A percentile compares a stretch with the other conserved stretches of the same genome.
These are phyloP conservation scores for Sebastes cheni DNA, from an alignment of 2,797 vertebrate genomes.

Conservation along the genomic window DNA sequence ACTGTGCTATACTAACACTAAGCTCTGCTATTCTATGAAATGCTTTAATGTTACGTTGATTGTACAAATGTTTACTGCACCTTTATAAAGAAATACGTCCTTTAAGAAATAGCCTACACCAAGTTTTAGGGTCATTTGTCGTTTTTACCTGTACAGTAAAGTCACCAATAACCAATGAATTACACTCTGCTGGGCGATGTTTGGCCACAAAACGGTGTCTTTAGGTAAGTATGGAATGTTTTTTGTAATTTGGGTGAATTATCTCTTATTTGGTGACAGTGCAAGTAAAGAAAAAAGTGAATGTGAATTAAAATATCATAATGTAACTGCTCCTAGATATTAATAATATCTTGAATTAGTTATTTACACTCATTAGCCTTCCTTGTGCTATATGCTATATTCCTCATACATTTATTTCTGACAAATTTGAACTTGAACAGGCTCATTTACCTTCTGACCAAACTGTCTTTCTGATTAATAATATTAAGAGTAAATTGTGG, in stretches of 20 bases:
- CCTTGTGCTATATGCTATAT: not conserved
- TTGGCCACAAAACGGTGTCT: not conserved
- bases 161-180: not conserved
- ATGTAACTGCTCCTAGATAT: not conserved
- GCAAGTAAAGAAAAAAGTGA: not conserved
- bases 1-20: not conserved
- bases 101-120: not conserved
- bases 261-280: not conserved
- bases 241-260: too few species aligned
- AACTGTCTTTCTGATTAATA: not conserved
- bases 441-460: not conserved
- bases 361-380: not conserved
- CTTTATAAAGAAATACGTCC: not conserved
- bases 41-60: not conserved
- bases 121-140: not conserved
- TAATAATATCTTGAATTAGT: not conserved
- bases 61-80: not conserved
- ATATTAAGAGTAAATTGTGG: not conserved
- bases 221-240: too few species aligned
- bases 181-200: not conserved
- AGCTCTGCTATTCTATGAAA: not conserved
- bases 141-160: not conserved
- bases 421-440: not conserved
- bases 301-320: not conserved
- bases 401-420: not conserved